Evolutionary conservation across 2,113 vertebrate species (phyloP).

Genomic region (Poeciliopsis occidentalis): DNA sequence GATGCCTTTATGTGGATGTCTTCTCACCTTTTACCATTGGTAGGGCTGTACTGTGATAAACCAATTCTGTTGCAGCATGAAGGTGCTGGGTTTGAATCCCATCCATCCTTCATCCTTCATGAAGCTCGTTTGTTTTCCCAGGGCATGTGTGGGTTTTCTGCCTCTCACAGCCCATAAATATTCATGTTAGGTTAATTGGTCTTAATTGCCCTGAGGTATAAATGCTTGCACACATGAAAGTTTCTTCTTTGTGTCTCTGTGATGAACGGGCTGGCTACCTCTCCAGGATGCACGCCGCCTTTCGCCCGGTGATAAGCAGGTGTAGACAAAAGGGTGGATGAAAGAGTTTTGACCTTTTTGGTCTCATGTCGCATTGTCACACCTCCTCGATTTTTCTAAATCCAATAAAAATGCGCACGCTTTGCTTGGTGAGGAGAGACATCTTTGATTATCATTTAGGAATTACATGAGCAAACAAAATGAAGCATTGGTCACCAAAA

Average conservation of each 20-base stretch:
- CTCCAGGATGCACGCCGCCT: too few relatives aligned
- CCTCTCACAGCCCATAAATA: too few relatives aligned
- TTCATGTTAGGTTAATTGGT: too few relatives aligned
- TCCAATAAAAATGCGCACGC: background rate
- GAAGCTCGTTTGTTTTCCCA: too few relatives aligned
- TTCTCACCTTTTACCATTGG: background rate
- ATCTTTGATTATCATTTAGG: background rate
- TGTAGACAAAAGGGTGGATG: background rate
- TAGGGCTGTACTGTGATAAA: background rate
- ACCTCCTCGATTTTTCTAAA: background rate
- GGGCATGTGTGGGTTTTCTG: too few relatives aligned
- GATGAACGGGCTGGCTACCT: too few relatives aligned
- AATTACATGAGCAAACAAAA: background rate
- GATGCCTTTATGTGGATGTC: too few relatives aligned
- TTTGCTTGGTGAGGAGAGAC: background rate
- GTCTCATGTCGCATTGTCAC: background rate
- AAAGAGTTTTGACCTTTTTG: background rate
- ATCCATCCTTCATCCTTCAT: too few relatives aligned
- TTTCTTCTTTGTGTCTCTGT: too few relatives aligned
- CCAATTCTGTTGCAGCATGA: background rate
- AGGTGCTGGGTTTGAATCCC: too few relatives aligned
- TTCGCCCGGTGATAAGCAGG: background rate
- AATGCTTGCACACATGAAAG: too few relatives aligned
- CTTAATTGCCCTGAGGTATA: too few relatives aligned
- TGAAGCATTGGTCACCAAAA: slow-evolving; percentile 35